Base-by-base conservation (phyloP, 1,140 invertebrate genomes). In the Chymomyza costata region DNA sequence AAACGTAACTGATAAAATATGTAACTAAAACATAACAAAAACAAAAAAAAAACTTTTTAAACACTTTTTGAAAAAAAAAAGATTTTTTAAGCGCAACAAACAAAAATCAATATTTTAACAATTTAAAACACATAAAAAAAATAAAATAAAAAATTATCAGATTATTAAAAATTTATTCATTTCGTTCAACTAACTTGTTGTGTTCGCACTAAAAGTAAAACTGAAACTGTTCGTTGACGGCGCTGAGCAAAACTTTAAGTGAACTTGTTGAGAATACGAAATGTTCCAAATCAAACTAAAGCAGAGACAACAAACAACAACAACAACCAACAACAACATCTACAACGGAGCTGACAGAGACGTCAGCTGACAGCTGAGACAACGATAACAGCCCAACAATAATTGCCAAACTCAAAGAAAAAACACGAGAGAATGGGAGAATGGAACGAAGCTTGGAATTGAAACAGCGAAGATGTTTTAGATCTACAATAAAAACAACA, bases 191-290 rank as follows among this genome's bases (percentile, higher is more conserved):
- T 53, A 64, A 82, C 71, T 71, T 66, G 65, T 41, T 76, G 66
- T 70, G 71, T 30, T 73, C 78, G 78, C 71, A 60, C 45, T 78
- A 63, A 70, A 54, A 45, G 67, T 65, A 66, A 66, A 73, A 78
- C 61, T 80, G 58, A 66, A 74, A 82, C 78, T 82, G 78, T 47
- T 35, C 30, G 19, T 28, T 25, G 47, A 34, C 39, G 56, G 51
- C 53, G 52, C 31, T 65, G 55, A 60, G 39, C 28, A 62, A 51
- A 71, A 64, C 50, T 78, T 78, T 48, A 78, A 70, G 71, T 78
- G 71, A 57, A 55, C 71, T 78, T 51, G 63, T 2, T 78, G 71
- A 78, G 71, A 76, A 76, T 76, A 41, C 39, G 30, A 63, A 52
- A 19, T 41, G 34, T 13, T 21, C 7, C 6, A 21, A 34, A 50